phyloP scores from a whole-genome alignment of 2,888 invertebrate genomes.

The Ichneumoninae sp. region DNA sequence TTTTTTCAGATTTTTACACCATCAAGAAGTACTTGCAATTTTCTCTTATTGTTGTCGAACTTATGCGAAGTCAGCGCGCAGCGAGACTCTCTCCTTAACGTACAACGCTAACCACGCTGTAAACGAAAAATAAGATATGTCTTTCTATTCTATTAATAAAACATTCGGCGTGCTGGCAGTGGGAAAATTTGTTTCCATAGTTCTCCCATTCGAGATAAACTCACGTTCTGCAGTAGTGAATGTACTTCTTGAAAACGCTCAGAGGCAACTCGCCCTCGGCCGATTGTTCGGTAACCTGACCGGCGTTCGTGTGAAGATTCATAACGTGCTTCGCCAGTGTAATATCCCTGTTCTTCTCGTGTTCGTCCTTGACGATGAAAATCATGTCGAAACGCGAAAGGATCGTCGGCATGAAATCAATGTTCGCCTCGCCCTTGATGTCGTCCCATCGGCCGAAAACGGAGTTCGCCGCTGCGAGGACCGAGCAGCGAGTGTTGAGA shows the following conservation, averaged over 20 bases:
- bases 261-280: conserved; percentile 94
- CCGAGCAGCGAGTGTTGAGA: conserved; percentile 98
- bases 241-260: conserved; percentile 94
- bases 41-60: too few species aligned
- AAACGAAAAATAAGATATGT: too few species aligned
- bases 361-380: conserved; percentile 99
- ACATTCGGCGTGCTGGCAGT: too few species aligned
- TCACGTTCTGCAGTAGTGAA: conserved; percentile 94
- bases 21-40: too few species aligned
- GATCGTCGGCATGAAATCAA: conserved; percentile 99
- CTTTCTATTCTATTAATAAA: too few species aligned
- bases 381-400: conserved; percentile 99
- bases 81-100: too few species aligned
- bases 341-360: conserved; percentile 94
- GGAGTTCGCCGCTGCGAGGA: conserved; percentile 99
- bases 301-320: conserved; percentile 96
- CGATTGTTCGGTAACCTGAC: conserved; percentile 86
- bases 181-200: too few species aligned
- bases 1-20: too few species aligned
- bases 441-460: conserved; percentile 99
- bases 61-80: too few species aligned
- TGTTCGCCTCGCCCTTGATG: conserved; percentile 98
- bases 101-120: too few species aligned
- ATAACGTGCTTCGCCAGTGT: conserved; percentile 98
- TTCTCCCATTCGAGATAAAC: conserved; percentile 71